Evolutionary conservation across 2,797 vertebrate species (phyloP).

Genomic region (Anguilla megastoma): DNA sequence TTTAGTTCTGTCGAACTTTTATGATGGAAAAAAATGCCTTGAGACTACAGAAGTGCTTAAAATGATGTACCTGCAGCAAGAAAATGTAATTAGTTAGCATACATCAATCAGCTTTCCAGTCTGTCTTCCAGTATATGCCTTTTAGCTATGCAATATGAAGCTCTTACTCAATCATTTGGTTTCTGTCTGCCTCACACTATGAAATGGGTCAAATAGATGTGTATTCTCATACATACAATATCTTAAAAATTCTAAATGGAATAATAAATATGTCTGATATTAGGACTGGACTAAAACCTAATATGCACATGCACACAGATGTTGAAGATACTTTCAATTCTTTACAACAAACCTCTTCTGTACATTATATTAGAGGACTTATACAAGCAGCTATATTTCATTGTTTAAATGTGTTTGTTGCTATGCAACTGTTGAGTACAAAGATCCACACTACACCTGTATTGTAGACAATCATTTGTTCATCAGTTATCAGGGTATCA

Average conservation of each 20-base stretch:
- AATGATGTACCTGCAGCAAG: slow-evolving; percentile 15
- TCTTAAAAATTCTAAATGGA: not conserved
- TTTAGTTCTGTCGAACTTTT: not conserved
- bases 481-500: slow-evolving; percentile 21
- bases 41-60: slow-evolving; percentile 7
- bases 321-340: slow-evolving; percentile 24
- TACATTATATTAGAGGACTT: slow-evolving; percentile 42
- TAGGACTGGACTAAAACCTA: slow-evolving; percentile 12
- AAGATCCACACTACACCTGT: slow-evolving; percentile 61
- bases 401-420: slow-evolving; percentile 76
- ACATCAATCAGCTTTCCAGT: not conserved
- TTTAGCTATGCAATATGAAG: slow-evolving; percentile 25
- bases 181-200: slow-evolving; percentile 27
- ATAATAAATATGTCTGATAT: slow-evolving; percentile 3
- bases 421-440: slow-evolving; percentile 80
- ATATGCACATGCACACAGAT: slow-evolving; percentile 41
- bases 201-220: slow-evolving; percentile 34
- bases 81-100: not conserved
- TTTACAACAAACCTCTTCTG: slow-evolving; percentile 26
- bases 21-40: not conserved
- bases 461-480: slow-evolving; percentile 78
- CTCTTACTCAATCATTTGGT: not conserved
- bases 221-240: not conserved
- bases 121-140: slow-evolving; percentile 19
- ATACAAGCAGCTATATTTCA: slow-evolving; percentile 62